Base-by-base conservation (phyloP, 1,140 invertebrate genomes). In the Cyrtorhinus lividipennis region DNA sequence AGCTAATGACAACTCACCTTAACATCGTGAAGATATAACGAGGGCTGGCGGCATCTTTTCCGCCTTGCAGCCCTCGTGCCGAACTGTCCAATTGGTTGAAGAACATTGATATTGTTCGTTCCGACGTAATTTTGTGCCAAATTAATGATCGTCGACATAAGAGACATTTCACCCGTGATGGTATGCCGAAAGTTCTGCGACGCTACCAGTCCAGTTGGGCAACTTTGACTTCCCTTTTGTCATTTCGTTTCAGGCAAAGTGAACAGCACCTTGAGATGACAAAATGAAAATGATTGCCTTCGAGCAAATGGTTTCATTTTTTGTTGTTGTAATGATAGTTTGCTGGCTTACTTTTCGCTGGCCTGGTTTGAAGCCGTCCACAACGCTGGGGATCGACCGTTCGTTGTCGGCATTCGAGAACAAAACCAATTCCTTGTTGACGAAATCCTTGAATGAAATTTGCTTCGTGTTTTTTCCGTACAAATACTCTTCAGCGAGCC, bases 71-170 rank as follows among this genome's bases (percentile, higher is more conserved):
- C n/a, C 23, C 70, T 60, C 5, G 70, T 71, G 80, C 94, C 94
- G 75, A 99, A 99, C 76, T 98, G 95, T 83, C 97, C 97, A 70
- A 87, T 85, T 0, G 97, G 97, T 73, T 90, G 83, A 27, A 99
- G 76, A 3, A 99, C 71, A 77, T 99, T 99, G 30, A 99, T 87
- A 71, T 99, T 99, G 72, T 99, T 99, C 2, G 90, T 93, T 5
- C 97, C 97, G 18, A 99, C 92, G 76, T 86, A 99, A 75, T 99
- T 95, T 73, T 99, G 97, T 0, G 97, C 97, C 70, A 99, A 82
- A 76, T 95, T 95, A 53, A 99, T 88, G 68, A 99, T 99, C 0
- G 96, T 99, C 65, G 86, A 82, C 80, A 93, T 93, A 0, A 99
- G 76, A 0, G 95, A 98, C 60, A 79, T 76, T 79, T 99, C 97